Base-by-base conservation (phyloP, 2,888 invertebrate genomes). In the Pseudococcus jackbeardsleyi region DNA sequence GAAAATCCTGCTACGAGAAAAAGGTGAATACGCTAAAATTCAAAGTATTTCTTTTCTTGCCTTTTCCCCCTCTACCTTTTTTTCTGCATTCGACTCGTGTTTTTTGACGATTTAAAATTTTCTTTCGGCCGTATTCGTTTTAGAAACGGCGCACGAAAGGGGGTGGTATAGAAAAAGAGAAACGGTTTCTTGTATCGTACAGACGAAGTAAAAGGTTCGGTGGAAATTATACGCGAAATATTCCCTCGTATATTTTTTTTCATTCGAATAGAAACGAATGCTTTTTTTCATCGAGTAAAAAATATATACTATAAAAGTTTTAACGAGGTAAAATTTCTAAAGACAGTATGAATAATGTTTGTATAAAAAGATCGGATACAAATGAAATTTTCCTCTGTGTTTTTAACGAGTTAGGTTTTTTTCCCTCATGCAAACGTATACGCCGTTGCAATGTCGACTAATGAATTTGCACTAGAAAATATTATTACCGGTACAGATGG, bases 271-370 rank as follows among this genome's bases (percentile, higher is more conserved):
- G 68, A 72, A 72, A 26, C 26, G 68, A 72, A 26, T 72, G 33
- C 12, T 12, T 59, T 59, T 59, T 59, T 59, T 59, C 59, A 59
- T 59, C 68, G 68, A 72, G 33, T 72, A 26, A 15, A 72, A 72
- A 72, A 33, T n/a, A 72, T 72, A 72, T 33, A 9, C n/a, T 59
- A 59, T 50, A 72, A 72, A 72, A 33, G 22, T 72, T 72, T 72
- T 72, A 72, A 72, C 68, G 68, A 72, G 68, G 68, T 72, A 72
- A 72, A 59, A 72, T 72, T 72, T 72, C 68, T 72, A 72, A 72
- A 72, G 68, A 72, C 33, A 33, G 68, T 72, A 72, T 26, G 68
- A 72, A 72, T 72, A 72, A 72, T 72, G 68, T 72, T 72, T 72
- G 33, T 72, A 72, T 72, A 33, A 72, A 72, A 72, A 72, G 33